Evolutionary conservation across 2,797 vertebrate species (phyloP).

Genomic region (Coregonus sp.): DNA sequence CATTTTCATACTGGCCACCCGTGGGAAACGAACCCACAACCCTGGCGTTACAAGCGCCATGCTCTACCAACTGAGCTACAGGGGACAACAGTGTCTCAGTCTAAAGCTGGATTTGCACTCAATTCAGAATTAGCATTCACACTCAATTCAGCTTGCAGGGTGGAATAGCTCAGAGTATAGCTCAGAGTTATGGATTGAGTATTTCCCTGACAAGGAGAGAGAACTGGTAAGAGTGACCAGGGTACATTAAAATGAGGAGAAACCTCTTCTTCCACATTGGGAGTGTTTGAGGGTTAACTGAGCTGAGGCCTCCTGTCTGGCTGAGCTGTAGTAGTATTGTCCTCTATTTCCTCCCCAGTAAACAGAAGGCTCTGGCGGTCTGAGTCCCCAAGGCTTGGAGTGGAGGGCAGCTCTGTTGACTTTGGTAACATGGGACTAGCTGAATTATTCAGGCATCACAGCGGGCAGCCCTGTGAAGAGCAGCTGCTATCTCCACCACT

Average conservation of each 20-base stretch:
- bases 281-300: not conserved
- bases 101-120: not conserved
- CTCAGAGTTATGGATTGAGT: not conserved
- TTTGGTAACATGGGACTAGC: not conserved
- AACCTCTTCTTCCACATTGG: too few species aligned
- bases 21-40: too few species aligned
- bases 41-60: too few species aligned
- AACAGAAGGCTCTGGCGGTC: not conserved
- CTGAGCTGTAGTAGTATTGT: not conserved
- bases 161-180: not conserved
- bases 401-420: not conserved
- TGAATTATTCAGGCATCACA: conserved; percentile 2
- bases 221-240: not conserved
- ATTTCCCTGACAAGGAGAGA: not conserved
- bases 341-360: not conserved
- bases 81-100: not conserved
- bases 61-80: too few species aligned
- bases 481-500: not conserved
- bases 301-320: not conserved
- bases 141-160: too few species aligned
- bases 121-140: too few species aligned
- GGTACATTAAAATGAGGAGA: not conserved
- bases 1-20: too few species aligned
- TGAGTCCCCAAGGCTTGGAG: not conserved
- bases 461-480: not conserved